Evolutionary conservation across 2,113 vertebrate genomes (phyloP).

Genomic region (Pungitius pungitius): DNA sequence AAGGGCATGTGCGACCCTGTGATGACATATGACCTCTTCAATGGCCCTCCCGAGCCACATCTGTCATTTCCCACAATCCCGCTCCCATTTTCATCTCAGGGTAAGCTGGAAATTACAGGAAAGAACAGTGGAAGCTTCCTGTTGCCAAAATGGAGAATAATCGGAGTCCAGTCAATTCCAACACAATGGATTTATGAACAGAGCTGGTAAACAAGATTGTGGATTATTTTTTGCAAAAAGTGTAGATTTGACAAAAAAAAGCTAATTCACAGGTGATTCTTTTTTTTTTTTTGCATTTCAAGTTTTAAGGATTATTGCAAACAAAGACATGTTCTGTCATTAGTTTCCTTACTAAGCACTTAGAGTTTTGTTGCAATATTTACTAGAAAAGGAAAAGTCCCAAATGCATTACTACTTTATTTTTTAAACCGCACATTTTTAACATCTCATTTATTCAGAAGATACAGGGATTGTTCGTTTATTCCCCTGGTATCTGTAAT

Average conservation of each 20-base stretch:
- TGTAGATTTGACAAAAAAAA: not conserved
- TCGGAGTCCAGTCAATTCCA: constrained; percentile 28
- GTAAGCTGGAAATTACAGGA: constrained; percentile 82
- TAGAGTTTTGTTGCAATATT: not conserved
- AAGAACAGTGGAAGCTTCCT: constrained; percentile 68
- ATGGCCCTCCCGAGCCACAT: constrained; percentile 73
- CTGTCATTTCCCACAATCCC: constrained; percentile 78
- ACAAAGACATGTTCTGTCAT: not conserved
- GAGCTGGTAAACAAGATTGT: not conserved
- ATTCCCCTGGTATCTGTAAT: constrained; percentile 68
- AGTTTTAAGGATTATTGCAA: not conserved
- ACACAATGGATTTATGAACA: constrained; percentile 8
- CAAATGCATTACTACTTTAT: constrained; percentile 6
- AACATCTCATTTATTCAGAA: constrained; percentile 64
- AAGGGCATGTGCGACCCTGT: constrained; percentile 74
- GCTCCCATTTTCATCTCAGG: constrained; percentile 73
- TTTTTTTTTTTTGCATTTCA: not conserved
- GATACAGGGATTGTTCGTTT: constrained; percentile 43
- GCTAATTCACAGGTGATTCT: not conserved
- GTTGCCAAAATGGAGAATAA: constrained; percentile 13
- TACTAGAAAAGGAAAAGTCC: not conserved
- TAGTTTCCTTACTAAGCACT: not conserved
- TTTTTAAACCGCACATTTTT: constrained; percentile 48
- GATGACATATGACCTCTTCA: constrained; percentile 80
- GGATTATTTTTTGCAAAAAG: not conserved